A percentile compares a stretch with the other conserved stretches of the same genome.
Conservation (phyloP, 2,113 vertebrate genomes). For the Grammatotria lemairii region DNA sequence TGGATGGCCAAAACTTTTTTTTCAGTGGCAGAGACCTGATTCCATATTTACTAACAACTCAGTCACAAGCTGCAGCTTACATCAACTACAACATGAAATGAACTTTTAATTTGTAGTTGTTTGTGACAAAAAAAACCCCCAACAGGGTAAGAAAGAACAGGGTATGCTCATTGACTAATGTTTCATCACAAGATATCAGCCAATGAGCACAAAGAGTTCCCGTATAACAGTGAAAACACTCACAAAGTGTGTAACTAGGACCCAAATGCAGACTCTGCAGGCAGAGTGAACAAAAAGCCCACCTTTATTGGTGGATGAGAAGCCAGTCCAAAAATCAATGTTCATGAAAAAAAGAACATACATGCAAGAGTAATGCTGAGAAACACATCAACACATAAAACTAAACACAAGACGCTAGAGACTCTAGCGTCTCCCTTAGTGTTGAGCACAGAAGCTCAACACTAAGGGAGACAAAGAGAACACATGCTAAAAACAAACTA, state of each 20-base stretch:
- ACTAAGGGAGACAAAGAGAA: neutral
- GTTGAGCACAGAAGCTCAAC: neutral
- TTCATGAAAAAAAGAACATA: neutral
- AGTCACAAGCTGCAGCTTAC: neutral
- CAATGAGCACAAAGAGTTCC: neutral
- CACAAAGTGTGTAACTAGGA: neutral
- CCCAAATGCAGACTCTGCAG: neutral
- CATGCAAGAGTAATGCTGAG: neutral
- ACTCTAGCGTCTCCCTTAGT: neutral
- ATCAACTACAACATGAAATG: neutral
- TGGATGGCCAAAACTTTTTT: rapidly evolving
- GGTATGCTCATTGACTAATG: neutral
- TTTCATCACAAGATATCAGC: neutral
- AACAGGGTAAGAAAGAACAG: neutral
- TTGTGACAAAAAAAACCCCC: rapidly evolving
- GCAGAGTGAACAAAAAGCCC: neutral
- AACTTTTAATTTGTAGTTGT: neutral
- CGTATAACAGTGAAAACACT: neutral
- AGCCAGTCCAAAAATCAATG: neutral
- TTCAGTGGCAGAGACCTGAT: neutral
- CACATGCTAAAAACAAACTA: neutral
- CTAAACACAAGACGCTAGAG: neutral
- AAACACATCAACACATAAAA: neutral
- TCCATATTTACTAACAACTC: neutral
- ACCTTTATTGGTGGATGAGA: neutral